Conservation (phyloP, 1,140 invertebrate species). For the Drosophila littoralis region DNA sequence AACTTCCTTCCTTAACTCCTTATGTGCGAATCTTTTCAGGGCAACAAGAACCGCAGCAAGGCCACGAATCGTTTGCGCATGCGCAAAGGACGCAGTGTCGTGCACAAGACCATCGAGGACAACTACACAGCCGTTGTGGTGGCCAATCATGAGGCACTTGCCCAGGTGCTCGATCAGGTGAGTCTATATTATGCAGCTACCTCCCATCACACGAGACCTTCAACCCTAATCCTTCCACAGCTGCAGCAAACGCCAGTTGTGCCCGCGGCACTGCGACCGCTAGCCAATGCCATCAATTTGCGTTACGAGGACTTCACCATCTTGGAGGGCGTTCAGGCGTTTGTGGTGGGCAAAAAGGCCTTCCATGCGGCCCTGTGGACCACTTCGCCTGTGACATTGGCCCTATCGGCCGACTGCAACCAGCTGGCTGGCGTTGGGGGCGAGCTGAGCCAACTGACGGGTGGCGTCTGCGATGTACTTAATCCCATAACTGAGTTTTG, state of each 20-base stretch:
- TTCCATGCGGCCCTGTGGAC: conserved; percentile 90
- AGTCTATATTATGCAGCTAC: conserved; percentile 12
- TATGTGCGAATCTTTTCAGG: conserved; percentile 24
- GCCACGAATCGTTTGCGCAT: conserved; percentile 88
- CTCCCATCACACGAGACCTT: neutral
- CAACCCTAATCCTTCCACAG: conserved; percentile 84
- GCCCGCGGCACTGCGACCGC: conserved; percentile 87
- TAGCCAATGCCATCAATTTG: conserved; percentile 89
- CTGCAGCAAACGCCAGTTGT: conserved; percentile 89
- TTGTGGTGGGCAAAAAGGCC: conserved; percentile 88
- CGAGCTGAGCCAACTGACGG: conserved; percentile 84
- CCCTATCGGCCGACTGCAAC: conserved; percentile 87
- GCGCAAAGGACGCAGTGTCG: conserved; percentile 90
- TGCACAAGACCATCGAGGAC: conserved; percentile 93
- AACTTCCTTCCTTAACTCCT: neutral
- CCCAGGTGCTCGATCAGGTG: conserved; percentile 93
- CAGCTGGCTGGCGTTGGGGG: conserved; percentile 85
- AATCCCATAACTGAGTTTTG: conserved; percentile 91
- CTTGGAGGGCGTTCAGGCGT: conserved; percentile 85
- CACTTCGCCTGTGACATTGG: conserved; percentile 88
- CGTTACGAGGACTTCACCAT: conserved; percentile 89
- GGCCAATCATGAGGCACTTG: conserved; percentile 94
- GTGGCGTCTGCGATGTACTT: conserved; percentile 85
- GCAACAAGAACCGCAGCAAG: conserved; percentile 76
- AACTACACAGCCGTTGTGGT: conserved; percentile 94